Evolutionary conservation across 2,888 invertebrate genomes (phyloP), one percentile per base, ranked within the genome.

Genomic region (Plutella xylostella): DNA sequence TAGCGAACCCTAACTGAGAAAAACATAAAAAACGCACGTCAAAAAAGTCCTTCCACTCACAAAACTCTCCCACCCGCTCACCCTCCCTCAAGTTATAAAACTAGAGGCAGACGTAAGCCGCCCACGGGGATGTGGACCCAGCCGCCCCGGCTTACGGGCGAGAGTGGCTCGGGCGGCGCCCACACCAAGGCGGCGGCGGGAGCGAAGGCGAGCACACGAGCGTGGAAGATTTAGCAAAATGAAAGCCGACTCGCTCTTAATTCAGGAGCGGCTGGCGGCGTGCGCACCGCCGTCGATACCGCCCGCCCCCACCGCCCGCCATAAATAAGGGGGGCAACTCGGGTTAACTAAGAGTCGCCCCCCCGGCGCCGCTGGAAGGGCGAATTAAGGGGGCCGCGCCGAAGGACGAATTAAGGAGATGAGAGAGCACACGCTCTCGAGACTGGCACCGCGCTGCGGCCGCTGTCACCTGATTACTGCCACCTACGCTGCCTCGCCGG

Each of bases 401-500:
- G 83, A 82, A 82, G 83, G 83, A 82, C 83, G 79, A 83, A 80
- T 80, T 83, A 82, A 83, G 83, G 82, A 83, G 83, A 82, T 80
- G 80, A 80, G 80, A 80, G 79, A 82, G 80, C 77, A 75, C 75
- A 73, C 77, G 75, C 76, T 80, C 79, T 78, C 75, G 77, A 79
- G 79, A 72, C 75, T 71, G 70, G 72, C 72, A 72, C 70, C 73
- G 72, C n/a, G n/a, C n/a, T n/a, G 51, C 50, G 43, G 47, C 39
- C 20, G 47, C 42, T 33, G n/a, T n/a, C 19, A 25, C 28, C 22
- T 19, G 18, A 38, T 45, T 17, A 44, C 30, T 33, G 21, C 43
- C 14, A 42, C 11, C 30, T 31, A 14, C 21, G n/a, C 33, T 11
- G 6, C 14, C 17, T 33, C 17, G n/a, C n/a, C n/a, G 17, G 33